Conservation (phyloP, 2,888 invertebrate genomes). For the Hemaris fuciformis region DNA sequence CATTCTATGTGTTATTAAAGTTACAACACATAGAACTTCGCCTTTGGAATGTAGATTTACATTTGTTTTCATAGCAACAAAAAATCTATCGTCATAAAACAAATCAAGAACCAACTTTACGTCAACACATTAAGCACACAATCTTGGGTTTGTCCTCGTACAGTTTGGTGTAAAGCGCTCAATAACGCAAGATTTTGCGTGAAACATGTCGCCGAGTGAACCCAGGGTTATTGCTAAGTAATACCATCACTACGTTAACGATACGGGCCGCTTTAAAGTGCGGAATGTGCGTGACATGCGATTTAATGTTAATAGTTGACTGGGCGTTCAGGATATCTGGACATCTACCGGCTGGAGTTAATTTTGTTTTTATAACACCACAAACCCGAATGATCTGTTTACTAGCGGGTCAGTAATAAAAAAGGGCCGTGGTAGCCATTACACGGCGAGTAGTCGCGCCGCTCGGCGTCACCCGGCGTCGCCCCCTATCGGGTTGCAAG, state of each 20-base stretch:
- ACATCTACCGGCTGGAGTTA: conserved; percentile 75
- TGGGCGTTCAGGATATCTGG: conserved; percentile 67
- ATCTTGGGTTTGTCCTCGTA: background rate
- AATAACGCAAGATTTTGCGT: background rate
- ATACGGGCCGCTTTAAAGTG: conserved; percentile 51
- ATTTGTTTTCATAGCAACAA: background rate
- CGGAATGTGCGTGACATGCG: conserved; percentile 58
- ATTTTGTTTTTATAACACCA: conserved; percentile 82
- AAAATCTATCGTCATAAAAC: background rate
- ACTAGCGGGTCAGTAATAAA: conserved; percentile 82
- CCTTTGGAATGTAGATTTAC: background rate
- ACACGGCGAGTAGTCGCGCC: conserved; percentile 67
- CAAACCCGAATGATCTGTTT: conserved; percentile 82
- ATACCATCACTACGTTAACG: conserved; percentile 44
- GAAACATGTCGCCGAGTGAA: conserved; percentile 18
- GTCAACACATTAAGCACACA: background rate
- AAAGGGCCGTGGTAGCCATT: conserved; percentile 78
- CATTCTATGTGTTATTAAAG: background rate
- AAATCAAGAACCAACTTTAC: background rate
- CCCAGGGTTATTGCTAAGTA: conserved; percentile 40
- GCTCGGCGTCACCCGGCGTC: conserved; percentile 70
- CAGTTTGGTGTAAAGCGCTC: background rate
- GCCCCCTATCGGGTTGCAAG: conserved; percentile 81
- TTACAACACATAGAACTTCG: background rate
- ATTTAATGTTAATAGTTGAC: conserved; percentile 67